Conservation (phyloP, 2,888 invertebrate species). For the Drosophila cracens region DNA sequence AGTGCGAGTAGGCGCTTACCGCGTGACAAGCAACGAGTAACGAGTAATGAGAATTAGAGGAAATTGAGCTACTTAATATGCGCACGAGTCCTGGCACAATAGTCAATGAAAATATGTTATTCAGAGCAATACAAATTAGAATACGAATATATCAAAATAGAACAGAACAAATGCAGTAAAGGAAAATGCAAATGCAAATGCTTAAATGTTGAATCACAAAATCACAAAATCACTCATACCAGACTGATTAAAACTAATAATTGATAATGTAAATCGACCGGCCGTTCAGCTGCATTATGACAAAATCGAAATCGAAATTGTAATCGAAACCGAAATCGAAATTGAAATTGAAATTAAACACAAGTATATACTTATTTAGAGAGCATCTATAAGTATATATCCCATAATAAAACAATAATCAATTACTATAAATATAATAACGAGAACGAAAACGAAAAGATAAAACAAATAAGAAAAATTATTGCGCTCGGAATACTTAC, state of each 20-base stretch:
- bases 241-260: conserved; percentile 25
- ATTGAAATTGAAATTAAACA: conserved; percentile 23
- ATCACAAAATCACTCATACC: conserved; percentile 30
- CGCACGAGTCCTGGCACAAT: conserved; percentile 6
- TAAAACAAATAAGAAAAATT: conserved; percentile 53
- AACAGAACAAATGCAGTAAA: conserved; percentile 4
- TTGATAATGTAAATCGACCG: conserved; percentile 35
- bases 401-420: conserved; percentile 5
- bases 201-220: conserved; percentile 15
- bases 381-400: conserved; percentile 26
- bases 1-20: neutral
- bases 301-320: conserved; percentile 34
- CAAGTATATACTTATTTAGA: conserved; percentile 36
- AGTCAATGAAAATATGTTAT: conserved; percentile 21
- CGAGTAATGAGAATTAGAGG: conserved; percentile 6
- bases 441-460: conserved; percentile 38
- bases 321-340: conserved; percentile 23
- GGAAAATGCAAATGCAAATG: conserved; percentile 10
- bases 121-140: conserved; percentile 11
- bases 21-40: neutral
- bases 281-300: conserved; percentile 52
- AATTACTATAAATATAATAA: conserved; percentile 14
- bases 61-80: neutral
- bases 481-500: conserved; percentile 88
- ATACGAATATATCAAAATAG: conserved; percentile 10